Evolutionary conservation across 2,888 invertebrate genomes (phyloP).

Genomic region (Disparrhopalites patrizii): DNA sequence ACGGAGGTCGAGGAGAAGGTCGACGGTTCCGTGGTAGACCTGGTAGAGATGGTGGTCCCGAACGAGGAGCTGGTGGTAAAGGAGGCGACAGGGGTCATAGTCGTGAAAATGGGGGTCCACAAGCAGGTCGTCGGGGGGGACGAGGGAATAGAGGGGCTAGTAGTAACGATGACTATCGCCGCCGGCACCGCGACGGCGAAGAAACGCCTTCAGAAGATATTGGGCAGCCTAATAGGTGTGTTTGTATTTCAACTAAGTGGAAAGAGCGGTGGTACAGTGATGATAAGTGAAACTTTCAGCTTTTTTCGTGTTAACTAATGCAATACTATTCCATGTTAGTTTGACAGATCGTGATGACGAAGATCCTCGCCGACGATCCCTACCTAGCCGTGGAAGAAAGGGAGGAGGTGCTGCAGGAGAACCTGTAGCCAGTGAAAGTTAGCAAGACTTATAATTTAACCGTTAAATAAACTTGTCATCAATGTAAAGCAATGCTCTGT

Average conservation of each 20-base stretch:
- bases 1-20: constrained; percentile 32
- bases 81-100: constrained; percentile 12
- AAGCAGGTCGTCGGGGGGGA: constrained; percentile 6
- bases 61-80: constrained; percentile 14
- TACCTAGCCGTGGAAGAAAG: constrained; percentile 38
- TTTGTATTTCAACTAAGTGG: background rate
- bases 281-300: background rate
- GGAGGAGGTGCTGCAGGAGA: constrained; percentile 43
- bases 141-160: constrained; percentile 18
- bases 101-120: constrained; percentile 24
- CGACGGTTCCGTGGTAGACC: constrained; percentile 32
- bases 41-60: constrained; percentile 21
- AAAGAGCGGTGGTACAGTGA: background rate
- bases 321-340: constrained; percentile 2
- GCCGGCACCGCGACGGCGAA: constrained; percentile 41
- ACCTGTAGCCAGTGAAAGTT: constrained; percentile 43
- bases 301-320: background rate
- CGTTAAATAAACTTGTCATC: constrained; percentile 6
- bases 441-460: constrained; percentile 15
- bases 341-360: constrained; percentile 27
- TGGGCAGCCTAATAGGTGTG: constrained; percentile 39
- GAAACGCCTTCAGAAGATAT: constrained; percentile 37
- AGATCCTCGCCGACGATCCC: constrained; percentile 40
- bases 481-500: constrained; percentile 14
- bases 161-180: constrained; percentile 34